Evolutionary conservation across 1,140 invertebrate genomes (phyloP).

Genomic region (Drosophila parabipectinata): DNA sequence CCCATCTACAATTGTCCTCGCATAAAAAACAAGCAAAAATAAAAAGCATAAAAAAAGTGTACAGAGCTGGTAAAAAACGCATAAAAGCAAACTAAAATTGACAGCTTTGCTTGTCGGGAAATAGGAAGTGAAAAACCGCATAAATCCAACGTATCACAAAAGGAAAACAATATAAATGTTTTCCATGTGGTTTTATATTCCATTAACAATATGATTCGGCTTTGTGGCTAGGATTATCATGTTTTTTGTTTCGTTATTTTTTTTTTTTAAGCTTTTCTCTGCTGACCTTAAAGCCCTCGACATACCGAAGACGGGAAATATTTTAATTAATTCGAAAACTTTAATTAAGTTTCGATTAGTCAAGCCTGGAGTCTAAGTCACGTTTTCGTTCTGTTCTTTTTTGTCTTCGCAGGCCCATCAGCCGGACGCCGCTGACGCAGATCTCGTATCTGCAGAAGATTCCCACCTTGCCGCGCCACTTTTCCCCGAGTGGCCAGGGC

Average conservation of each 20-base stretch:
- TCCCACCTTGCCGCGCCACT: slow-evolving; percentile 79
- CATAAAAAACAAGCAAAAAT: slow-evolving; percentile 12
- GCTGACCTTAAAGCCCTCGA: slow-evolving; percentile 54
- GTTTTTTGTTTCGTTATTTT: slow-evolving; percentile 27
- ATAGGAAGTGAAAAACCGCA: slow-evolving; percentile 73
- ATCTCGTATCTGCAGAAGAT: slow-evolving; percentile 83
- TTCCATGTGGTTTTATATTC: slow-evolving; percentile 65
- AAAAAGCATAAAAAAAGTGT: not conserved
- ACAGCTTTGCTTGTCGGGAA: slow-evolving; percentile 64
- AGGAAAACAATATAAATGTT: slow-evolving; percentile 50
- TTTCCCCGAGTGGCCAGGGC: slow-evolving; percentile 68
- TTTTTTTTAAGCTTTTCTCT: slow-evolving; percentile 23
- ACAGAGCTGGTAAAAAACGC: slow-evolving; percentile 28
- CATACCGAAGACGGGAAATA: slow-evolving; percentile 30
- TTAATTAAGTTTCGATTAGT: slow-evolving; percentile 73
- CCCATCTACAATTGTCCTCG: not conserved
- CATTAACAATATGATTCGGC: slow-evolving; percentile 68
- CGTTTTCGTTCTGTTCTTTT: slow-evolving; percentile 35
- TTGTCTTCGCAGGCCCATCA: slow-evolving; percentile 85
- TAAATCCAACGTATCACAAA: slow-evolving; percentile 66
- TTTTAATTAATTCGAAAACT: slow-evolving; percentile 65
- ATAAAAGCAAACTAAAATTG: slow-evolving; percentile 72
- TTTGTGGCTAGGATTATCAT: slow-evolving; percentile 32
- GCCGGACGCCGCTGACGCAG: slow-evolving; percentile 79
- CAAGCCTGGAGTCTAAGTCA: slow-evolving; percentile 48